These are phyloP conservation scores for Noctua fimbriata DNA, from an alignment of 2,888 invertebrate genomes.

Conservation along the genomic window DNA sequence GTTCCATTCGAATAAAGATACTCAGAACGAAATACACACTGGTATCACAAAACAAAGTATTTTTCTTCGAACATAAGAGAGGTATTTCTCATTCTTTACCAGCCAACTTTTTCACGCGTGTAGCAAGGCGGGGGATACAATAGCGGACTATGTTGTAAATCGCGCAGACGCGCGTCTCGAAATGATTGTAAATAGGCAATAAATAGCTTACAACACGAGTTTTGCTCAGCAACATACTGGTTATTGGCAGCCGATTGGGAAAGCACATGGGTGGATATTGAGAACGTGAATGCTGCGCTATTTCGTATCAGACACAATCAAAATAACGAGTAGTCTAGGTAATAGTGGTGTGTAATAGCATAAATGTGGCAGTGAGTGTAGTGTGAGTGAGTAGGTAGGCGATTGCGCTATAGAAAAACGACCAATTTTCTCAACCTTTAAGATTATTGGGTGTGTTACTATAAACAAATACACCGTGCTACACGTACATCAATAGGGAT, in stretches of 20 bases:
- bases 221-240: conserved; percentile 77
- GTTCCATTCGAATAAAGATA: conserved; percentile 30
- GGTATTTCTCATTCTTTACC: conserved; percentile 63
- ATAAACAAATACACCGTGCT: not conserved
- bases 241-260: conserved; percentile 72
- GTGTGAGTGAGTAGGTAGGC: not conserved
- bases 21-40: conserved; percentile 40
- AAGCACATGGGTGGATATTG: conserved; percentile 59
- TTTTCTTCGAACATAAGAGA: conserved; percentile 51
- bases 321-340: not conserved
- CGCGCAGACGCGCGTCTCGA: conserved; percentile 78
- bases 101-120: conserved; percentile 61
- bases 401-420: not conserved
- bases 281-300: conserved; percentile 13
- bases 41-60: conserved; percentile 54
- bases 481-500: not conserved
- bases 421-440: not conserved
- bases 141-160: conserved; percentile 78
- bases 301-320: not conserved
- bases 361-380: not conserved
- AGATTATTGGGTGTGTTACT: not conserved
- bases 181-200: conserved; percentile 84
- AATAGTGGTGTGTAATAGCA: not conserved
- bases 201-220: conserved; percentile 81
- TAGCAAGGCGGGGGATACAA: conserved; percentile 68